Conservation (phyloP, 2,888 invertebrate species). For the Zhuqinia jingwanae region DNA sequence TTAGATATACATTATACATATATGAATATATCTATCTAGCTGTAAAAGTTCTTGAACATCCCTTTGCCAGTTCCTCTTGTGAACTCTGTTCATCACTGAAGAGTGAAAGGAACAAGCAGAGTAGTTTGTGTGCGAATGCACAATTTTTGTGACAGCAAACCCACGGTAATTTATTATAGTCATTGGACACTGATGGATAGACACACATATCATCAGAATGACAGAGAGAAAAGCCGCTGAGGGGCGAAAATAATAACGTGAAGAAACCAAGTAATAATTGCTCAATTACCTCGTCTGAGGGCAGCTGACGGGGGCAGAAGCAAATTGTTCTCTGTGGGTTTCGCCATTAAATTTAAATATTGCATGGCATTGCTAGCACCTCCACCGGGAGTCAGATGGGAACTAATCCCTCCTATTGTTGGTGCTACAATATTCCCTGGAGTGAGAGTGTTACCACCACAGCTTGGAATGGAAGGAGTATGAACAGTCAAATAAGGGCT, state of each 20-base stretch:
- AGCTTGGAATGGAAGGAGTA: conserved; percentile 57
- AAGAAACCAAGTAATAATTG: conserved; percentile 9
- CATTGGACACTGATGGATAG: conserved; percentile 18
- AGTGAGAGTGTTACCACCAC: conserved; percentile 52
- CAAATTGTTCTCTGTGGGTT: conserved; percentile 83
- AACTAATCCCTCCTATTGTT: conserved; percentile 64
- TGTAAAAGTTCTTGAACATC: not conserved
- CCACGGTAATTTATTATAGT: not conserved
- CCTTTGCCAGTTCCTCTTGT: conserved; percentile 10
- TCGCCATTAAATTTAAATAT: conserved; percentile 76
- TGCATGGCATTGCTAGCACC: conserved; percentile 76
- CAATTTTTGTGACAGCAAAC: not conserved
- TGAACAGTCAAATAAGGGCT: conserved; percentile 68
- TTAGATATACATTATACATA: no score
- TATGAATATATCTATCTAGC: not conserved
- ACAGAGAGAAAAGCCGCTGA: not conserved
- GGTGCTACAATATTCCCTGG: conserved; percentile 42
- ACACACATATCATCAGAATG: not conserved
- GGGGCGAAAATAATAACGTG: not conserved
- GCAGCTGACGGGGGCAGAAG: conserved; percentile 90
- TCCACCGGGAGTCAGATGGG: conserved; percentile 61
- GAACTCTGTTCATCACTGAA: conserved; percentile 31
- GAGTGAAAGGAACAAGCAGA: conserved; percentile 13
- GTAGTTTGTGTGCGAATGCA: no score
- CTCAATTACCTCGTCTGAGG: conserved; percentile 85